These are phyloP conservation scores for Helostoma temminkii DNA, from an alignment of 2,797 vertebrate species.

Conservation along the genomic window DNA sequence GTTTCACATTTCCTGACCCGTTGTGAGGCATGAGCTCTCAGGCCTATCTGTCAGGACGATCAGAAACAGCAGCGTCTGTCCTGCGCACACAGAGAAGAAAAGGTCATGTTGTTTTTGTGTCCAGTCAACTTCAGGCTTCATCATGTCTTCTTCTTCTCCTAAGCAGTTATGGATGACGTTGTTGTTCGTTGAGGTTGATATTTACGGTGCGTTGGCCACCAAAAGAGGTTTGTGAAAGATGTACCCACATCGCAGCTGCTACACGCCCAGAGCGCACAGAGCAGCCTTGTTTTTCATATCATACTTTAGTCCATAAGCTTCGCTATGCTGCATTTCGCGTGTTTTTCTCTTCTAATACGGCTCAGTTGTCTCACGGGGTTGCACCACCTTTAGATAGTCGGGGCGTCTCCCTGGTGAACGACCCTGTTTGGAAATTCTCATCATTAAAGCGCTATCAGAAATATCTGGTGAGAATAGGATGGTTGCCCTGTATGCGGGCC, in stretches of 20 bases:
- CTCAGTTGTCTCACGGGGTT: constrained; percentile 53
- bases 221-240: not conserved
- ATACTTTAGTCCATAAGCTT: constrained; percentile 28
- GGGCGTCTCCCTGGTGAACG: constrained; percentile 51
- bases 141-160: constrained; percentile 39
- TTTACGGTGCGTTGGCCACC: constrained; percentile 33
- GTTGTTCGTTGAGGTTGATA: constrained; percentile 38
- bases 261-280: constrained; percentile 29
- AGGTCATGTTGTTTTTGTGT: constrained; percentile 66
- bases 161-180: constrained; percentile 1
- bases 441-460: constrained; percentile 69
- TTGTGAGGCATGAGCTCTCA: constrained; percentile 18
- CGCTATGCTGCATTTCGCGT: constrained; percentile 30
- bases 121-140: constrained; percentile 57
- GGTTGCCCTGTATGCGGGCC: constrained; percentile 49
- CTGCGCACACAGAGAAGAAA: constrained; percentile 56
- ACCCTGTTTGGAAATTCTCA: constrained; percentile 59
- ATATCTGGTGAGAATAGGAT: constrained; percentile 61
- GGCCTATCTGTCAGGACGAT: constrained; percentile 46
- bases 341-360: constrained; percentile 39
- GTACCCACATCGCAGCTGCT: constrained; percentile 19
- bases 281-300: constrained; percentile 32
- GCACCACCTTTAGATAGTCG: constrained; percentile 52
- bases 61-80: constrained; percentile 59
- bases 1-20: constrained; percentile 22